Conservation (phyloP, 2,797 vertebrate genomes). For the Pristis pectinata region DNA sequence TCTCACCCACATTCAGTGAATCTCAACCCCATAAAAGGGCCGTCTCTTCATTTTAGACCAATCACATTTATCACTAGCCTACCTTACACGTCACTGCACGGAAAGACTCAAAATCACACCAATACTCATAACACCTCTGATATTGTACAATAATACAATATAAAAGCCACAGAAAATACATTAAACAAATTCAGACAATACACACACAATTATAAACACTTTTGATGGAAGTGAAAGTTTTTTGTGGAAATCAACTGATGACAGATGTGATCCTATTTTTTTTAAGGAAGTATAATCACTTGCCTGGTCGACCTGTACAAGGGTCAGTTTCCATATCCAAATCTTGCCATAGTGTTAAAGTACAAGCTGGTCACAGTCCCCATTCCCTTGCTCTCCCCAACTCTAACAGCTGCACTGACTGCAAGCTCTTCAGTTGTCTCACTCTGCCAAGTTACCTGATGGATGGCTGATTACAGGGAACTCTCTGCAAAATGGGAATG, state of each 20-base stretch:
- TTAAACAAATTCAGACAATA: neutral
- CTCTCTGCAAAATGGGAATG: neutral
- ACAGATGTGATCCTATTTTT: neutral
- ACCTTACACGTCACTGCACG: neutral
- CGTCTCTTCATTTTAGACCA: neutral
- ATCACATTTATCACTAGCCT: neutral
- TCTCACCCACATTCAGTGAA: neutral
- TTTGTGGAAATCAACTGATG: neutral
- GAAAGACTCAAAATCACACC: neutral
- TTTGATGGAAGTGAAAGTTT: neutral
- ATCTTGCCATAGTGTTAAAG: neutral
- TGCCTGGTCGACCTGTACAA: neutral
- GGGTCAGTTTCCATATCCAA: neutral
- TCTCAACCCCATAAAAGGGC: neutral
- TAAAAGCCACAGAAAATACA: neutral
- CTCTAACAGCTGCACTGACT: neutral
- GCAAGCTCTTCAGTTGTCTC: neutral
- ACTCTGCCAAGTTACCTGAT: neutral
- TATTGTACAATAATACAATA: conserved; percentile 22
- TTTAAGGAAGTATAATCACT: neutral
- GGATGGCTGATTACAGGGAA: neutral
- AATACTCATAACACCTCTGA: neutral
- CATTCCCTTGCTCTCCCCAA: neutral
- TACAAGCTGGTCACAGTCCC: neutral
- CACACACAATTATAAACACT: neutral